Conservation (phyloP, 2,888 invertebrate species). For the Phengaris arion region DNA sequence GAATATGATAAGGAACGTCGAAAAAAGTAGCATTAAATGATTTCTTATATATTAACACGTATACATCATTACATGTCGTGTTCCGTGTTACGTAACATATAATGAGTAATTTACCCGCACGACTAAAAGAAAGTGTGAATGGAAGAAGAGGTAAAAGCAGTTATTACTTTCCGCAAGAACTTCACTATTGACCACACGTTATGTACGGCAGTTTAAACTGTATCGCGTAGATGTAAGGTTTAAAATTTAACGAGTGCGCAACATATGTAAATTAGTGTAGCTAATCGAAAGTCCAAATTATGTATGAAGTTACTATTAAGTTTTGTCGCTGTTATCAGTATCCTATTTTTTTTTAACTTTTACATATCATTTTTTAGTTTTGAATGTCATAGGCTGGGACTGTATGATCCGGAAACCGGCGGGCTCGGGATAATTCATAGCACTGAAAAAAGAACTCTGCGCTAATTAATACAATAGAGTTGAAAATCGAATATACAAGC, state of each 20-base stretch:
- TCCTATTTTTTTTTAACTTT: background rate
- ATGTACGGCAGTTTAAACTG: slow-evolving; percentile 26
- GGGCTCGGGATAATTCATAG: too few species aligned
- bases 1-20: background rate
- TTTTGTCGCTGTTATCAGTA: background rate
- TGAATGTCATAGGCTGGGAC: background rate
- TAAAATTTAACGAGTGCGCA: background rate
- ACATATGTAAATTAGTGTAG: background rate
- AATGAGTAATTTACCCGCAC: slow-evolving; percentile 32
- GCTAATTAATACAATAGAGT: too few species aligned
- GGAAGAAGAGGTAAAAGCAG: slow-evolving; percentile 41
- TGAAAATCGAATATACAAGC: too few species aligned
- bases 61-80: slow-evolving; percentile 4
- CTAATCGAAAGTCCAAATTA: background rate
- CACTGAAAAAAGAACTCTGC: too few species aligned
- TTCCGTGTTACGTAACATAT: slow-evolving; percentile 20
- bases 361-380: background rate
- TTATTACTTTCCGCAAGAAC: slow-evolving; percentile 33
- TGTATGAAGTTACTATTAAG: slow-evolving; percentile 7
- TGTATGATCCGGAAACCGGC: too few species aligned
- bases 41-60: slow-evolving; percentile 11
- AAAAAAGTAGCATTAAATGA: background rate
- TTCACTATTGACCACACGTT: slow-evolving; percentile 28
- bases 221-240: background rate
- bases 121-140: slow-evolving; percentile 42